Conservation (phyloP, 2,113 vertebrate genomes). For the Merops nubicus region DNA sequence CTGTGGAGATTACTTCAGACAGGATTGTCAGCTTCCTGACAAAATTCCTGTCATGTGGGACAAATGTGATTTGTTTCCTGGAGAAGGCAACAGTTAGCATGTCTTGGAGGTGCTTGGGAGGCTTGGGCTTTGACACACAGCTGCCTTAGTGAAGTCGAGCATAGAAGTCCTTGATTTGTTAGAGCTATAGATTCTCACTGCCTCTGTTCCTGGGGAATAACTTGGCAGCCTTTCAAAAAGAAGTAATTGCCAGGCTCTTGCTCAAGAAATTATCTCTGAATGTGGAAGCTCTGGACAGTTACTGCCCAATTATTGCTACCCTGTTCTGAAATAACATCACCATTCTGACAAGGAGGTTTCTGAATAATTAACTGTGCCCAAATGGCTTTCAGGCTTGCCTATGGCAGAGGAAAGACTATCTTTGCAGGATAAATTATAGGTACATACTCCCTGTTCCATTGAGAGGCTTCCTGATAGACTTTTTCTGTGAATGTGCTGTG, state of each 20-base stretch:
- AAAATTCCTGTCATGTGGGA: neutral
- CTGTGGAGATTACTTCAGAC: neutral
- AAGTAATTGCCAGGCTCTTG: constrained; percentile 26
- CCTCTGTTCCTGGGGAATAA: neutral
- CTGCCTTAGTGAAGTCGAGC: neutral
- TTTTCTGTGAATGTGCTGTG: neutral
- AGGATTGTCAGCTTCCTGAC: neutral
- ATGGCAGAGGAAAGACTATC: neutral
- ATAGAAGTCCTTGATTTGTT: constrained; percentile 39
- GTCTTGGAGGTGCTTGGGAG: neutral
- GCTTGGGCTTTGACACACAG: neutral
- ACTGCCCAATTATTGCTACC: constrained; percentile 17
- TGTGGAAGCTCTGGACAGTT: constrained; percentile 28
- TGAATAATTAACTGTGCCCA: constrained; percentile 25
- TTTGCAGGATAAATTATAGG: neutral
- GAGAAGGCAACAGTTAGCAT: neutral
- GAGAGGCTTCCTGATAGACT: neutral
- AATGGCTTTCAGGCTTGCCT: neutral
- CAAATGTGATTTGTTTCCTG: neutral
- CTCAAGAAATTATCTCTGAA: constrained; percentile 28
- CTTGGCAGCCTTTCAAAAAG: constrained; percentile 39
- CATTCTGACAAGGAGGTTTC: neutral
- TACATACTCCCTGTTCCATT: neutral
- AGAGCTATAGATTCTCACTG: neutral
- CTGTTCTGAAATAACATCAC: constrained; percentile 8